Base-by-base conservation (phyloP, 2,888 invertebrate genomes). In the Camponotus fellah region DNA sequence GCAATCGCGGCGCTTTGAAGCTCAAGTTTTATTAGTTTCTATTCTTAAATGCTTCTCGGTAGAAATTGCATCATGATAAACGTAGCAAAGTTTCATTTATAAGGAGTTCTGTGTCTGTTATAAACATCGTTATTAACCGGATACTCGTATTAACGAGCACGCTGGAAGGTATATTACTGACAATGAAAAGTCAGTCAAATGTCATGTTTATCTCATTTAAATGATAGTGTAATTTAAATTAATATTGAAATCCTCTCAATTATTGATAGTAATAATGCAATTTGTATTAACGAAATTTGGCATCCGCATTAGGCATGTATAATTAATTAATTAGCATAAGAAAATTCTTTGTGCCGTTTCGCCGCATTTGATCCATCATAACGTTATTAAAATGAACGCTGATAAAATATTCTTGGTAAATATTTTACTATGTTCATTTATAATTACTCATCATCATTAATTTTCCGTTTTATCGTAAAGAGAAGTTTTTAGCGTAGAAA, bases 21-120 rank as follows among this genome's bases (percentile, higher is more conserved):
- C 58, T 37, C 14, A 72, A 72, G 72, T 72, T 72, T 72, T 72
- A 72, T 58, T 72, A 72, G 26, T 72, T 72, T 72, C 62, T 64
- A n/a, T 34, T 14, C 34, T 32, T 69, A 32, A 46, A 43, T 14
- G 40, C n/a, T 53, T n/a, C 49, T 53, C n/a, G 21, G 9, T 34
- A 64, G 46, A 21, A 71, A 71, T 8, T 53, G 21, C 34, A 37
- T 32, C 14, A 6, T 49, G 62, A 64, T 64, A 21, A 75, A 62
- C n/a, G 14, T 17, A 53, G 6, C 17, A 1, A 72, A 72, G 58
- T 72, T 72, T 58, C 17, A 26, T 72, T 72, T 40, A n/a, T 26
- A 43, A 62, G 3, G 6, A 43, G 46, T 49, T 75, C 64, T 53
- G 46, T 21, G 46, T 37, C 43, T n/a, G 46, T 62, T 75, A 12